Conservation (phyloP, 2,888 invertebrate species). For the Suillia variegata region DNA sequence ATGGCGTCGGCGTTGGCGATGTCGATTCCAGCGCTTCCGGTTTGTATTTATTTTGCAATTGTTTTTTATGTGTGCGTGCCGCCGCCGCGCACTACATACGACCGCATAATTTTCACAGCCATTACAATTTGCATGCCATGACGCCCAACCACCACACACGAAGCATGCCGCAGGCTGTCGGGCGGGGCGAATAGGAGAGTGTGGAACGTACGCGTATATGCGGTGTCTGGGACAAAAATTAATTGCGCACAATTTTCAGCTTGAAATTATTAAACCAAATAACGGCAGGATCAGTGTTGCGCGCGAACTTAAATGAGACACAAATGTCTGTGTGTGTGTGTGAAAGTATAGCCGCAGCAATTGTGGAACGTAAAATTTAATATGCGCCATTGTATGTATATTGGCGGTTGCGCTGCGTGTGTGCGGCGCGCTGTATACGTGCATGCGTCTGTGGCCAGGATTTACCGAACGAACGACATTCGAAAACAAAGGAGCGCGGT, state of each 20-base stretch:
- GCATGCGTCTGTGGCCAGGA: too few relatives aligned
- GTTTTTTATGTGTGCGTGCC: background rate
- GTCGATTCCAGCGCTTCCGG: too few relatives aligned
- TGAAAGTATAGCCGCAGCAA: background rate
- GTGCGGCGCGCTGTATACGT: too few relatives aligned
- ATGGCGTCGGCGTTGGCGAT: too few relatives aligned
- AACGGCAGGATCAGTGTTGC: background rate
- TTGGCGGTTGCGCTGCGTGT: constrained; percentile 39
- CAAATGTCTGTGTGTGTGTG: too few relatives aligned
- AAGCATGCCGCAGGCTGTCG: too few relatives aligned
- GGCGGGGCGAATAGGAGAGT: background rate
- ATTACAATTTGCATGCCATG: background rate
- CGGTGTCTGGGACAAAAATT: constrained; percentile 12
- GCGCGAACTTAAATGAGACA: too few relatives aligned
- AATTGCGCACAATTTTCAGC: constrained; percentile 22
- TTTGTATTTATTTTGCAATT: constrained; percentile 15
- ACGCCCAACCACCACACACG: too few relatives aligned
- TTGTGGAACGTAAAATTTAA: constrained; percentile 13
- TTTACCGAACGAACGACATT: too few relatives aligned
- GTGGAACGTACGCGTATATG: background rate
- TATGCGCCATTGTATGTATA: constrained; percentile 31
- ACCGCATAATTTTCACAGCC: background rate
- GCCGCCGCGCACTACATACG: background rate
- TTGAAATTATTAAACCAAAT: constrained; percentile 24
- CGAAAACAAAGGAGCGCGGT: constrained; percentile 24